Evolutionary conservation across 2,797 vertebrate genomes (phyloP).

Genomic region (Sebastes trivittatus): DNA sequence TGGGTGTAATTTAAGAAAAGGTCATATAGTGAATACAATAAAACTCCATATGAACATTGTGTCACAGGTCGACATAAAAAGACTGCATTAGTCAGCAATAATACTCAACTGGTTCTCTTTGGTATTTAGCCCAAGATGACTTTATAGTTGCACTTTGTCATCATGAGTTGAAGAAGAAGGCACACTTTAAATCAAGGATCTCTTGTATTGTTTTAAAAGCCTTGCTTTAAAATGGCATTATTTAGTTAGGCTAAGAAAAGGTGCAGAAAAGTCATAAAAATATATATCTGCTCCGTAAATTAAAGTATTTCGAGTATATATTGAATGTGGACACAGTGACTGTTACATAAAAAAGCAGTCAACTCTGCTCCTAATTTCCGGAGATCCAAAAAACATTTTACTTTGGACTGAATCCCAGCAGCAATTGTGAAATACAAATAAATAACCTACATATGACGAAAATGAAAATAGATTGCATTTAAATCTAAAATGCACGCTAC

Average conservation of each 20-base stretch:
- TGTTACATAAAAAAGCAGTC: not conserved
- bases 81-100: not conserved
- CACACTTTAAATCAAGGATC: constrained; percentile 47
- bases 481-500: not conserved
- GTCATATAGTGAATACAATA: not conserved
- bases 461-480: not conserved
- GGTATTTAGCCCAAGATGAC: constrained; percentile 4
- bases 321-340: constrained; percentile 12
- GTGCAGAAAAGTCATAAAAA: not conserved
- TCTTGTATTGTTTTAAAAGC: constrained; percentile 8
- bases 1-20: not conserved
- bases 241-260: not conserved
- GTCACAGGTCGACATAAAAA: constrained; percentile 9
- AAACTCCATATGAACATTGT: not conserved
- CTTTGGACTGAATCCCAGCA: constrained; percentile 29
- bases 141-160: constrained; percentile 15
- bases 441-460: constrained; percentile 22
- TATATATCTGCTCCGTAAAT: not conserved
- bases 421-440: constrained; percentile 21
- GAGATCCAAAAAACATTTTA: constrained; percentile 5
- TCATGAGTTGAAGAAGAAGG: constrained; percentile 45
- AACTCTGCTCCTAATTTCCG: constrained; percentile 7
- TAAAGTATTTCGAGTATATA: not conserved
- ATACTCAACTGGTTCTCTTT: not conserved
- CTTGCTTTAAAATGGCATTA: constrained; percentile 33